phyloP scores from a whole-genome alignment of 1,140 invertebrate genomes.

The Zophobas atratus region DNA sequence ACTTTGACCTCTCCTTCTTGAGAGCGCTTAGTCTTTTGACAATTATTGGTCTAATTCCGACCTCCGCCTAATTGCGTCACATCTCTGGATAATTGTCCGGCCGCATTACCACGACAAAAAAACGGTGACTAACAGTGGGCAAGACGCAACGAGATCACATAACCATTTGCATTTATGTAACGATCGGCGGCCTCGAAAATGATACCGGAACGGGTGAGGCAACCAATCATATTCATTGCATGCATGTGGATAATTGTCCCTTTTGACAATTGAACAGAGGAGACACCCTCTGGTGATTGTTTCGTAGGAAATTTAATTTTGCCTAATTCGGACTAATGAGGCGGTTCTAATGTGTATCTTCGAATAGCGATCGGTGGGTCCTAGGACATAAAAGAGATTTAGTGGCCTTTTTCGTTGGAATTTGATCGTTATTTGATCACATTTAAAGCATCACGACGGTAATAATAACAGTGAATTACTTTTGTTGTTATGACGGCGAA shows the following conservation, averaged over 20 bases:
- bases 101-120: conserved; percentile 9
- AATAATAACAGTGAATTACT: no score
- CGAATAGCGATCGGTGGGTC: no score
- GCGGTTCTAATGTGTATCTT: no score
- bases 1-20: conserved; percentile 9
- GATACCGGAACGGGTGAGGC: conserved; percentile 38
- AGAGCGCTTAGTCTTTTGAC: conserved; percentile 15
- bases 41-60: conserved; percentile 33
- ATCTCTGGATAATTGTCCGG: conserved; percentile 30
- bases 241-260: conserved; percentile 14
- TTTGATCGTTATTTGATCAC: no score
- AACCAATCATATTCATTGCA: conserved; percentile 28
- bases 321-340: not conserved
- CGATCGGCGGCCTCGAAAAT: conserved; percentile 37
- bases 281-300: not conserved
- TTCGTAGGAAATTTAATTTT: not conserved
- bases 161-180: conserved; percentile 39
- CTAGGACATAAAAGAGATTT: no score
- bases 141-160: conserved; percentile 35
- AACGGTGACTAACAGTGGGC: conserved; percentile 35
- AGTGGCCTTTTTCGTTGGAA: no score
- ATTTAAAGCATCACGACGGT: no score
- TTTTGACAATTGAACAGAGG: conserved; percentile 3
- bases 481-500: no score
- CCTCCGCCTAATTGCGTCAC: conserved; percentile 35